phyloP scores from a whole-genome alignment of 2,113 vertebrate species.

The Anas platyrhynchos region DNA sequence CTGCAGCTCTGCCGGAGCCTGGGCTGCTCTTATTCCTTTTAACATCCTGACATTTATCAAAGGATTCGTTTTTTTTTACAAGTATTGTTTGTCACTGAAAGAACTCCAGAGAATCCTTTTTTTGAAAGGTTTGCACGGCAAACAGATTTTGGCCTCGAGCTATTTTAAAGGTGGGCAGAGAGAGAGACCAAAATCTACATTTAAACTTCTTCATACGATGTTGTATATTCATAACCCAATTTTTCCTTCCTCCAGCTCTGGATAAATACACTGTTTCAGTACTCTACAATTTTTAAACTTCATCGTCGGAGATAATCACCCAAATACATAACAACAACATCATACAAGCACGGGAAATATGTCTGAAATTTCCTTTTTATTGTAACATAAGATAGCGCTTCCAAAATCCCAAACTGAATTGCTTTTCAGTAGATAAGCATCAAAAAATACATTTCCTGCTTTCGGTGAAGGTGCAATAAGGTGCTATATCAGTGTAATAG shows the following conservation, averaged over 20 bases:
- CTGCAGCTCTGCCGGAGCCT: background rate
- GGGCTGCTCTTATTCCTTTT: background rate
- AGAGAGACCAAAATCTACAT: background rate
- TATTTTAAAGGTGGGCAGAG: background rate
- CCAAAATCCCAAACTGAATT: constrained; percentile 70
- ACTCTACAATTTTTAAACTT: constrained; percentile 42
- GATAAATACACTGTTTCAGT: constrained; percentile 18
- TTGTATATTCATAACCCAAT: background rate
- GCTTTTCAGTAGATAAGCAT: constrained; percentile 74
- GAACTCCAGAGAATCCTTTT: background rate
- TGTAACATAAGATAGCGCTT: constrained; percentile 41
- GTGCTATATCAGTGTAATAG: constrained; percentile 83
- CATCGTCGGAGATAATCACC: constrained; percentile 40
- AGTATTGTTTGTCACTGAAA: background rate
- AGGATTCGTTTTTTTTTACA: rapidly evolving
- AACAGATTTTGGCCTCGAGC: background rate
- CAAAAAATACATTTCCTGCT: constrained; percentile 73
- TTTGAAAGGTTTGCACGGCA: background rate
- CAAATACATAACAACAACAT: constrained; percentile 49
- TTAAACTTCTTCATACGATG: background rate
- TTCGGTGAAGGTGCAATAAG: constrained; percentile 77
- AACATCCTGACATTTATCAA: background rate
- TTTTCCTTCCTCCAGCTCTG: background rate
- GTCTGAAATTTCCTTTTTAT: constrained; percentile 61
- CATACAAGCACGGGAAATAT: constrained; percentile 38